phyloP scores from a whole-genome alignment of 1,140 invertebrate genomes.

The Aphidius gifuensis region DNA sequence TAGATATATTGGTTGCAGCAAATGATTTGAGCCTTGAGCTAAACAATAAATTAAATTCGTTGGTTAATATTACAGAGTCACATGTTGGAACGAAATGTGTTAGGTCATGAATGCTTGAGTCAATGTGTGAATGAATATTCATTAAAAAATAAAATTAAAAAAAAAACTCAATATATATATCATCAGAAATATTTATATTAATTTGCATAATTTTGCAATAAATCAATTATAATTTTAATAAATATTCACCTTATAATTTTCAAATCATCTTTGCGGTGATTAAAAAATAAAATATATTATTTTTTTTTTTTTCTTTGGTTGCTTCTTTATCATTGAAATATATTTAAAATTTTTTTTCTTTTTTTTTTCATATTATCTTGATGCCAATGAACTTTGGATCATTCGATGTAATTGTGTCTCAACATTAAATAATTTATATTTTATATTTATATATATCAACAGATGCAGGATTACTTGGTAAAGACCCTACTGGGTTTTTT shows the following conservation, averaged over 20 bases:
- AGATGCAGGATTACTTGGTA: constrained; percentile 10
- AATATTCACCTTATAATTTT: neutral
- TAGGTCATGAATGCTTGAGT: constrained; percentile 10
- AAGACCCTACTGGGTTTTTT: neutral
- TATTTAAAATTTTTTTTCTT: neutral
- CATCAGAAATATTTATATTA: neutral
- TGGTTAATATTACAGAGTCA: neutral
- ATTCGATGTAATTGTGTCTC: neutral
- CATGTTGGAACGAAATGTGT: constrained; percentile 7
- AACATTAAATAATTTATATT: neutral
- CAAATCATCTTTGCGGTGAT: constrained; percentile 8
- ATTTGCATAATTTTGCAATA: too few relatives aligned
- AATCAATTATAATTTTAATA: too few relatives aligned
- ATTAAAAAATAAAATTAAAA: neutral
- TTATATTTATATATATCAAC: neutral
- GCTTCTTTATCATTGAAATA: neutral
- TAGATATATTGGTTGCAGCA: neutral
- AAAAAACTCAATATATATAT: neutral
- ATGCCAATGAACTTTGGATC: constrained; percentile 3
- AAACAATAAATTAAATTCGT: neutral
- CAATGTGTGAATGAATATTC: neutral
- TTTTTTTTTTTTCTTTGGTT: neutral
- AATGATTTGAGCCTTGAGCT: constrained; percentile 3
- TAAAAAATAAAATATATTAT: constrained; percentile 1
- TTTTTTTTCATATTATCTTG: neutral